These are phyloP conservation scores for Chiroxiphia lanceolata DNA, from an alignment of 2,797 vertebrate species.

Conservation along the genomic window DNA sequence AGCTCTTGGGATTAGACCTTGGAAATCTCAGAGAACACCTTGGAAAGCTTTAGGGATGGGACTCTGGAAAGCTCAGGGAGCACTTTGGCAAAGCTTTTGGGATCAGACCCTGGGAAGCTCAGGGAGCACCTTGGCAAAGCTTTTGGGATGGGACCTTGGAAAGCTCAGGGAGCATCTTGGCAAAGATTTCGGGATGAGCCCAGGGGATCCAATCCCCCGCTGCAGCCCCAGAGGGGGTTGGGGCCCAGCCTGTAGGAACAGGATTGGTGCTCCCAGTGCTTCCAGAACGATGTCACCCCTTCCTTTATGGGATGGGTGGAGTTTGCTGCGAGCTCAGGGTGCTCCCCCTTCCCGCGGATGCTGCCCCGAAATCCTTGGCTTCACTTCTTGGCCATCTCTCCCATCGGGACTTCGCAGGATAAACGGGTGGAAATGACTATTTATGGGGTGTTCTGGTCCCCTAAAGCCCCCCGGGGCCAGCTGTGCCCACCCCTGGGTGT, in stretches of 20 bases:
- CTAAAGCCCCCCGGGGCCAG: background rate
- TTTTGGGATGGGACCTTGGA: too few relatives aligned
- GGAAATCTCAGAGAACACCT: too few relatives aligned
- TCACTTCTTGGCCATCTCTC: accelerated
- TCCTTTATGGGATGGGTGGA: background rate
- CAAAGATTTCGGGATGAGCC: background rate
- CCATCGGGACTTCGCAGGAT: accelerated
- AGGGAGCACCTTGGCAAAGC: too few relatives aligned
- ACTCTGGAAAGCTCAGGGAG: too few relatives aligned
- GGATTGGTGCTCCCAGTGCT: background rate
- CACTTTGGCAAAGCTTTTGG: too few relatives aligned
- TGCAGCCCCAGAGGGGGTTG: accelerated
- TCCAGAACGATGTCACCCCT: background rate
- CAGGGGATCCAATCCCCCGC: background rate
- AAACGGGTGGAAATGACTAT: accelerated
- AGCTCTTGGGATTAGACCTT: too few relatives aligned
- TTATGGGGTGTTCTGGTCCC: background rate
- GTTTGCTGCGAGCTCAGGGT: accelerated
- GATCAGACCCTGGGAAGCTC: too few relatives aligned
- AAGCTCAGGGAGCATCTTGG: too few relatives aligned
- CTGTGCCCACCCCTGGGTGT: background rate
- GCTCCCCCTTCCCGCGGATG: background rate
- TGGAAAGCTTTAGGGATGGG: too few relatives aligned
- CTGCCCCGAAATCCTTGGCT: accelerated
- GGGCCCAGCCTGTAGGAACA: background rate